Base-by-base conservation (phyloP, 1,140 invertebrate species). In the Nymphalis io region DNA sequence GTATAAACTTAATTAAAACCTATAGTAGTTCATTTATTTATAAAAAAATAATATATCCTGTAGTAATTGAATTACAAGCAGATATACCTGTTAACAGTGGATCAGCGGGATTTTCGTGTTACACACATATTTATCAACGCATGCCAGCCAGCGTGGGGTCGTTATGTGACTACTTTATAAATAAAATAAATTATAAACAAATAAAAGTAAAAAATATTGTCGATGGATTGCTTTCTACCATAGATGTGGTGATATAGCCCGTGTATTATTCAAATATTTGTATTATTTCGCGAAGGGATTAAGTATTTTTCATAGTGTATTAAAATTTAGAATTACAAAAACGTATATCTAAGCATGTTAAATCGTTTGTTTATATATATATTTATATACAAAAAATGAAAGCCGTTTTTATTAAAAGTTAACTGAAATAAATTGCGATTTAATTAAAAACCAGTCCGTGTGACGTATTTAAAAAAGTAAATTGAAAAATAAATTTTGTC, bases 61-160 rank as follows among this genome's bases (percentile, higher is more conserved):
- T 73, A 66, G 58, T 74, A 76, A 76, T 76, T 76, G 68, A 76
- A 74, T 76, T 73, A 76, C 68, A 73, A 57, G 64, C 27, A 40
- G 57, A 33, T 38, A 65, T 57, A 42, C 67, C 61, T 73, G 68
- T 69, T 73, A 69, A 66, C 72, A 73, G 67, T 20, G 51, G 15
- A 63, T 38, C 60, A 51, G 23, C 60, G 61, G 60, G 68, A 62
- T 42, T 67, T 60, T 64, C 74, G 74, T 76, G 74, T 60, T 64
- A 48, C 16, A 33, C 20, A 20, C 68, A 38, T 70, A 70, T 76
- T 70, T 70, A 76, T 76, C 74, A 76, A 55, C 20, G 23, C 38
- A 16, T 23, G 15, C 11, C 27, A 59, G 20, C 48, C 74, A 70
- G 71, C 74, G 71, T 69, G 74, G 18, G 57, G n/a, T 40, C 60